Evolutionary conservation across 2,797 vertebrate species (phyloP), one percentile per base, ranked within the genome.

Genomic region (Chelon labrosus): DNA sequence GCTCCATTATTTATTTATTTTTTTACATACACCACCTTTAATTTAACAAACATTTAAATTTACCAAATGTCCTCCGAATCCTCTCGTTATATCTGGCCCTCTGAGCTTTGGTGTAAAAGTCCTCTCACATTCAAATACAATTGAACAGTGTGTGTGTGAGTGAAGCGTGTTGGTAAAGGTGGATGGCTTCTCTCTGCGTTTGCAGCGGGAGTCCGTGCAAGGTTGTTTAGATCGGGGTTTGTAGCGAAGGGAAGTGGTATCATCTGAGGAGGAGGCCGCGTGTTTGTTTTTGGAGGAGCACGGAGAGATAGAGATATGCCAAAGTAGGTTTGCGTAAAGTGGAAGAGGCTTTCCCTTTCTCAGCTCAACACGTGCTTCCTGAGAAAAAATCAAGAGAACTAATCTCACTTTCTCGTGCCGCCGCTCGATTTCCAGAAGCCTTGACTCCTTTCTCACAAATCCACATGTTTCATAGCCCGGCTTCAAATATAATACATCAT

Each of bases 51-150:
- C 52, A n/a, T n/a, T n/a, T n/a, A n/a, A n/a, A n/a, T 7, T 75
- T 2, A 22, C 31, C 44, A 49, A 17, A 35, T 42, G 27, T 60
- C 71, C 79, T 80, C 57, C 42, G 77, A 73, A 59, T 77, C 61
- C 50, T 53, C 37, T 67, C 16, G 12, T 42, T 50, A 70, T 11
- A 74, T 75, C 20, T 73, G 61, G 76, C 58, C 46, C 50, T 75
- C 54, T 76, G 51, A 82, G 78, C 90, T 93, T 94, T 93, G 93
- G 90, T 90, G 83, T 82, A 73, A 85, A 73, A 61, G 49, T 79
- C 75, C 59, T 65, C 68, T 77, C 65, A 88, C 86, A 85, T 89
- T 92, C 85, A 89, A 77, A 79, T 59, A 55, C 75, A 81, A 59
- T 69, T 44, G 27, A 39, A 44, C 47, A 50, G 31, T 17, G 58